These are phyloP conservation scores for Gambusia yucatana DNA, from an alignment of 2,797 vertebrate species.

Conservation along the genomic window DNA sequence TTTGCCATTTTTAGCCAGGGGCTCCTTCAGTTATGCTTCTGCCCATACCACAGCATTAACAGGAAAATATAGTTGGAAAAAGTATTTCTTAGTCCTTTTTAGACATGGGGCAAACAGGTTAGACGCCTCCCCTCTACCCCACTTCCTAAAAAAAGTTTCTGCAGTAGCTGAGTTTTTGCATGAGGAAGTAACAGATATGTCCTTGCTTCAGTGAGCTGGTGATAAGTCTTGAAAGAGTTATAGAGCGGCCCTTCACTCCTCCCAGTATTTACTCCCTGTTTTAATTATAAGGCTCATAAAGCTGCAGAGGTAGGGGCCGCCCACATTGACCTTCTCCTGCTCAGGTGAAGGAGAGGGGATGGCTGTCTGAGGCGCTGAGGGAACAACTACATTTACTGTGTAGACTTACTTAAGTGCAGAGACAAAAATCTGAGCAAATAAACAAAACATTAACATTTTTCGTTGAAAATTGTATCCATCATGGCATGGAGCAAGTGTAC, in stretches of 20 bases:
- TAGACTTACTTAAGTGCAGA: slow-evolving; percentile 5
- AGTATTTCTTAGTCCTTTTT: slow-evolving; percentile 10
- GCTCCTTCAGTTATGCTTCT: background rate
- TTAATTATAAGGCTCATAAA: slow-evolving; percentile 90
- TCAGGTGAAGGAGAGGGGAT: slow-evolving; percentile 81
- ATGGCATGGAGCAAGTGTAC: background rate
- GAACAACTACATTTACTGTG: slow-evolving; percentile 32
- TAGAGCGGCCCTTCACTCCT: slow-evolving; percentile 77
- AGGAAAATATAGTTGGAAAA: background rate
- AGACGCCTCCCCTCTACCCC: slow-evolving; percentile 18
- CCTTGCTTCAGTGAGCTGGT: slow-evolving; percentile 71
- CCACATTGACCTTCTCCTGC: slow-evolving; percentile 79
- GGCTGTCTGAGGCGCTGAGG: slow-evolving; percentile 54
- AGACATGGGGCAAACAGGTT: slow-evolving; percentile 20
- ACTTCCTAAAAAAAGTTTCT: slow-evolving; percentile 22
- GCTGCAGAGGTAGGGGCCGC: slow-evolving; percentile 58
- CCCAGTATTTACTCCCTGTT: slow-evolving; percentile 83
- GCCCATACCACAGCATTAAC: background rate
- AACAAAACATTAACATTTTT: background rate
- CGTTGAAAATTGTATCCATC: background rate
- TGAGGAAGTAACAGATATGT: slow-evolving; percentile 77
- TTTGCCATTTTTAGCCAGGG: background rate
- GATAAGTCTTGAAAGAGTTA: slow-evolving; percentile 82
- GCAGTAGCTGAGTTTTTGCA: slow-evolving; percentile 58
- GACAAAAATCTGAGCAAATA: slow-evolving; percentile 1